Base-by-base conservation (phyloP, 2,888 invertebrate genomes). In the Philopedon plagiatum region DNA sequence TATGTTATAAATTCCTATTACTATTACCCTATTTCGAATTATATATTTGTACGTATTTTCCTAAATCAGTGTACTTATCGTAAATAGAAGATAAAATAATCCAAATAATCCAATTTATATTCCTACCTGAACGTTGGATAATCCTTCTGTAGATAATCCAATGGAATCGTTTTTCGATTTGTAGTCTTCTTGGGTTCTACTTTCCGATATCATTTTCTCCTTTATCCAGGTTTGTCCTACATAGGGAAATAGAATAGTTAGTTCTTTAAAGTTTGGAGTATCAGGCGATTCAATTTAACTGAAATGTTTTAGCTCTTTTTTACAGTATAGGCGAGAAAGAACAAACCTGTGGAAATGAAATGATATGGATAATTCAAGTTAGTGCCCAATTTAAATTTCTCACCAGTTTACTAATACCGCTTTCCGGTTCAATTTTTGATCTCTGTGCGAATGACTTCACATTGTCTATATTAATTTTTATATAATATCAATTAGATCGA, bases 71-170 rank as follows among this genome's bases (percentile, higher is more conserved):
- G 18, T 18, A 32, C 34, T 56, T 57, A 54, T 29, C 51, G n/a
- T 29, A 54, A 54, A 61, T 11, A 58, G 23, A 56, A 37, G 29
- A 58, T 29, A 58, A 37, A 46, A 21, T 13, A 67, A 58, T 37
- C 13, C 0, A 61, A 61, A 23, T 61, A 29, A 61, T 51, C 68
- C 54, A 46, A 51, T 68, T 68, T 68, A 67, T 60, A 68, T 62
- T 69, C 44, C 44, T 65, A 71, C 71, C 71, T 71, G 71, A 64
- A 71, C 66, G 39, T 57, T 58, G 46, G 60, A 65, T 39, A 71
- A 60, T 51, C 62, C 39, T 13, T 23, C 23, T 8, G 58, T 39
- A 26, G 57, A 46, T 67, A 67, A 58, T 67, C 60, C 60, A 19
- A 32, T 39, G 54, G 71, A 66, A 60, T 64, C 51, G 60, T 71